Evolutionary conservation across 2,797 vertebrate species (phyloP), one percentile per base, ranked within the genome.

Genomic region (Linurgus olivaceus): DNA sequence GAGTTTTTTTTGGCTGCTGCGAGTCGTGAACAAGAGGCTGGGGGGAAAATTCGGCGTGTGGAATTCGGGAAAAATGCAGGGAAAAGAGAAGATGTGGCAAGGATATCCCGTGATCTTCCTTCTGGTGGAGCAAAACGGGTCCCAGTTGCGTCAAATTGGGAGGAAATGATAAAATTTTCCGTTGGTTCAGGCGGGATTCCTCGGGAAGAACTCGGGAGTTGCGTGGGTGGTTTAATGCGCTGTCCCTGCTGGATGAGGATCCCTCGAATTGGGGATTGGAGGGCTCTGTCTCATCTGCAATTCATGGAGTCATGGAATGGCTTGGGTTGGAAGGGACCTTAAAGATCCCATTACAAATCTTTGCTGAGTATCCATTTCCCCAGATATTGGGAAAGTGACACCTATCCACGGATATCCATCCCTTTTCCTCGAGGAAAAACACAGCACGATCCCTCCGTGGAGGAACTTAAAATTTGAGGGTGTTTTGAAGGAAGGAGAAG

Each of bases 401-500:
- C 61, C 44, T 8, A 1, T 29, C 66, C 17, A 0, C 8, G 54
- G 31, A 17, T 37, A n/a, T n/a, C 71, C 52, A 31, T 40, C 38
- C 25, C 2, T 66, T 91, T 71, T 9, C 48, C 40, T 51, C 6
- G 3, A 31, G 61, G 16, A 6, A 51, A 29, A 81, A 4, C 5
- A 2, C 33, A 8, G 2, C 51, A 3, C 9, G 8, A 7, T 44
- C 23, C 16, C 10, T 70, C 38, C 0, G 0, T 5, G 24, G 17
- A 52, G 23, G 16, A 70, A 19, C 6, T 70, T 50, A 6, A 10
- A 42, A 10, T 52, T 10, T 9, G 42, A 40, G 67, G 33, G n/a
- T 14, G 26, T 40, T 87, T 61, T 28, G 54, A 44, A 38, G 76
- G 29, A 63, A n/a, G 6, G 29, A 40, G 50, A 14, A 33, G 66